phyloP scores from a whole-genome alignment of 2,113 vertebrate species.

The Lepus europaeus region DNA sequence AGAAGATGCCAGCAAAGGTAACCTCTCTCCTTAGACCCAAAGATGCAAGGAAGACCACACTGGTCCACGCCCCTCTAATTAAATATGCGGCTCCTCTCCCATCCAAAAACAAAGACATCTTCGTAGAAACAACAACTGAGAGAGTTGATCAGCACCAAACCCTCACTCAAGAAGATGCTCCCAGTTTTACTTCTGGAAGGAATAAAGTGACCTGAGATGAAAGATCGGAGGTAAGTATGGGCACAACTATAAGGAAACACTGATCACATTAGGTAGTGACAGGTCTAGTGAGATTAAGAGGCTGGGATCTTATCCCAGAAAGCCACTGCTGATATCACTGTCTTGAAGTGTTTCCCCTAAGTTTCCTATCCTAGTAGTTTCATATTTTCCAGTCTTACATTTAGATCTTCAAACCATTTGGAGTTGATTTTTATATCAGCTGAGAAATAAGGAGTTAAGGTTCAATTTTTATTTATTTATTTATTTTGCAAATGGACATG shows the following conservation, averaged over 20 bases:
- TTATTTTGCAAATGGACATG: no score
- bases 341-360: no score
- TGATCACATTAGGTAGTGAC: background rate
- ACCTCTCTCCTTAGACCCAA: background rate
- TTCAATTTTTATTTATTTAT: no score
- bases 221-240: slow-evolving; percentile 9
- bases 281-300: background rate
- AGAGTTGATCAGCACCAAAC: background rate
- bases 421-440: no score
- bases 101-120: background rate
- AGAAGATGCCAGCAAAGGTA: background rate
- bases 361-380: no score
- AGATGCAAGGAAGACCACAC: background rate
- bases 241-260: background rate
- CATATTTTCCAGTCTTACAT: no score
- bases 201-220: background rate
- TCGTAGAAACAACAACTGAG: background rate
- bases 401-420: no score
- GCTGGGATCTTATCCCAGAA: no score
- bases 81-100: background rate
- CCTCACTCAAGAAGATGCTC: background rate
- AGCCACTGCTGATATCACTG: no score
- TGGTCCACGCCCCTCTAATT: background rate
- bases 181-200: background rate
- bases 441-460: no score